These are phyloP conservation scores for Drosophila melanosoma DNA, from an alignment of 2,888 invertebrate species.

Conservation along the genomic window DNA sequence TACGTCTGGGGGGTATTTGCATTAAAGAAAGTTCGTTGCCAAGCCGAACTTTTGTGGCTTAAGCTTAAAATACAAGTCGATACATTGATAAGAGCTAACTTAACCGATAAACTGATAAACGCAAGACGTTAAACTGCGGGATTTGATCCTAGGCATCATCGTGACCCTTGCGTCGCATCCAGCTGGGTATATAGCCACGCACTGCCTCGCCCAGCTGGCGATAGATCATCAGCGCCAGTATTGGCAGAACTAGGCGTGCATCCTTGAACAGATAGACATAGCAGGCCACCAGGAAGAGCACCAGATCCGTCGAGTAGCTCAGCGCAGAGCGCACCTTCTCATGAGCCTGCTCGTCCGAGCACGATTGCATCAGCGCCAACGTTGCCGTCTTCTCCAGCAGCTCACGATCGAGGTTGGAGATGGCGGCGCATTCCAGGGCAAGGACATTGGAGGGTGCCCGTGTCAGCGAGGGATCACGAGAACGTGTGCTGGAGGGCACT, in stretches of 20 bases:
- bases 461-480: slow-evolving; percentile 80
- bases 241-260: slow-evolving; percentile 92
- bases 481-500: slow-evolving; percentile 82
- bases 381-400: slow-evolving; percentile 61
- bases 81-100: slow-evolving; percentile 68
- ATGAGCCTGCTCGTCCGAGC: slow-evolving; percentile 86
- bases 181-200: slow-evolving; percentile 87
- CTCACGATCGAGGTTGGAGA: slow-evolving; percentile 56
- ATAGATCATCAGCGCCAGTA: slow-evolving; percentile 91
- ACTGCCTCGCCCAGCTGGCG: slow-evolving; percentile 90
- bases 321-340: slow-evolving; percentile 89
- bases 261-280: slow-evolving; percentile 93
- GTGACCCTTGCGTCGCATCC: slow-evolving; percentile 85
- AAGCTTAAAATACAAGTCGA: slow-evolving; percentile 67
- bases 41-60: slow-evolving; percentile 45
- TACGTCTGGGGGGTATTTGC: slow-evolving; percentile 41
- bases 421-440: slow-evolving; percentile 37
- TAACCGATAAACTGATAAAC: slow-evolving; percentile 77
- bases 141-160: slow-evolving; percentile 40
- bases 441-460: slow-evolving; percentile 47
- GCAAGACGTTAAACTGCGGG: slow-evolving; percentile 43
- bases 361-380: slow-evolving; percentile 82
- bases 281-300: slow-evolving; percentile 90
- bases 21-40: slow-evolving; percentile 39
- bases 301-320: slow-evolving; percentile 91